Evolutionary conservation across 2,113 vertebrate species (phyloP), one percentile per base, ranked within the genome.

Genomic region (Ochotona curzoniae): DNA sequence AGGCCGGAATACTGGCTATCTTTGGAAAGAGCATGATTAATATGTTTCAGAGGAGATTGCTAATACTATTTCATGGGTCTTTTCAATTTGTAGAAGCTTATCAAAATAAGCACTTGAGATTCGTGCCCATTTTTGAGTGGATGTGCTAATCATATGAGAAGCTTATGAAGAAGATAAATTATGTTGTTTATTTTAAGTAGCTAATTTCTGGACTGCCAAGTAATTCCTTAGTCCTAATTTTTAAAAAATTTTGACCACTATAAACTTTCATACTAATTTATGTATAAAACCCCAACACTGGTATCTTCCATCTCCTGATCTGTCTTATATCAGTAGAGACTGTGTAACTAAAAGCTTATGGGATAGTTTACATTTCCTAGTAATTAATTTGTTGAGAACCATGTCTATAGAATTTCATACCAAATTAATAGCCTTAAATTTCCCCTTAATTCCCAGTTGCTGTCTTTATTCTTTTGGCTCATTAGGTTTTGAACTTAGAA

Each of bases 191-290:
- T 90, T 75, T 88, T 74, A 35, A 26, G 28, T 44, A 75, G 11
- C 80, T 70, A 44, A 81, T 85, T 10, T 57, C 75, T 21, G 20
- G 28, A 69, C 8, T 79, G 38, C n/a, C 23, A 44, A 49, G 30
- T 83, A 63, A n/a, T 87, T 93, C 26, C 30, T 5, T 11, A 35
- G 15, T 81, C 84, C 20, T 61, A 63, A 44, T 57, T 44, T n/a
- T 95, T 83, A 44, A 49, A 57, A 38, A 78, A 71, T 92, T 83
- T 94, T 75, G 1, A 73, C 78, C 83, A 26, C 30, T 80, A 17
- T 1, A 69, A 18, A 13, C 23, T 91, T 95, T 93, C n/a, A 60
- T 64, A 71, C 28, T 32, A 70, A 76, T 91, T 78, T 47, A 13
- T 21, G 1, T 66, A 25, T 83, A 82, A 73, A 86, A 49, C 10